These are phyloP conservation scores for Festucalex cinctus DNA, from an alignment of 2,113 vertebrate genomes.

Conservation along the genomic window DNA sequence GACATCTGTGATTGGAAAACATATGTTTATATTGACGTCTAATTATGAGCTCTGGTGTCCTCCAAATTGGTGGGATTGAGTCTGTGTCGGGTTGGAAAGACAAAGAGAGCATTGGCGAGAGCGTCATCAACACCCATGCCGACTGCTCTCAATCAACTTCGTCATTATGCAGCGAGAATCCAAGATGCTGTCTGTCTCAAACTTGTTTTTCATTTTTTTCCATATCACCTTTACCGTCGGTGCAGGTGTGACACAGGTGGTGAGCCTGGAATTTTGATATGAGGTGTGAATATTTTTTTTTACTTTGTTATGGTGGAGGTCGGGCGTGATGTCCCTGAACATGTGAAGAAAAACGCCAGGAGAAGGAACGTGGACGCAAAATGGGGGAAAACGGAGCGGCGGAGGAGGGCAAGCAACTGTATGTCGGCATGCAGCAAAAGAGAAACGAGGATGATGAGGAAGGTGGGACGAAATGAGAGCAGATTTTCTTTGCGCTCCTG, in stretches of 20 bases:
- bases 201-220: constrained; percentile 50
- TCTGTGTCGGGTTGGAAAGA: constrained; percentile 35
- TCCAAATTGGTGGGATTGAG: constrained; percentile 59
- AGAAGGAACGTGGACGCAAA: constrained; percentile 13
- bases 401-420: constrained; percentile 56
- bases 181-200: constrained; percentile 64
- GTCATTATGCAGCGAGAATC: constrained; percentile 72
- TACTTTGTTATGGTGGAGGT: constrained; percentile 13
- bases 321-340: neutral
- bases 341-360: constrained; percentile 6
- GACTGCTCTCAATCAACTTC: constrained; percentile 60
- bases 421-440: neutral
- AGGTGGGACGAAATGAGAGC: constrained; percentile 74
- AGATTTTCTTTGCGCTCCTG: constrained; percentile 99
- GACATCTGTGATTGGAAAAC: constrained; percentile 70
- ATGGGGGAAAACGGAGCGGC: constrained; percentile 38
- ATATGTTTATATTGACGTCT: constrained; percentile 74
- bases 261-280: constrained; percentile 30
- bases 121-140: constrained; percentile 43
- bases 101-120: constrained; percentile 21
- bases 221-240: constrained; percentile 26
- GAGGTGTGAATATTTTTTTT: constrained; percentile 22
- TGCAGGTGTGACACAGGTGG: constrained; percentile 53
- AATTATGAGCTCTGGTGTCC: constrained; percentile 67
- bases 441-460: constrained; percentile 4